Evolutionary conservation across 2,888 invertebrate genomes (phyloP), one percentile per base, ranked within the genome.

Genomic region (Ellobium chinense): DNA sequence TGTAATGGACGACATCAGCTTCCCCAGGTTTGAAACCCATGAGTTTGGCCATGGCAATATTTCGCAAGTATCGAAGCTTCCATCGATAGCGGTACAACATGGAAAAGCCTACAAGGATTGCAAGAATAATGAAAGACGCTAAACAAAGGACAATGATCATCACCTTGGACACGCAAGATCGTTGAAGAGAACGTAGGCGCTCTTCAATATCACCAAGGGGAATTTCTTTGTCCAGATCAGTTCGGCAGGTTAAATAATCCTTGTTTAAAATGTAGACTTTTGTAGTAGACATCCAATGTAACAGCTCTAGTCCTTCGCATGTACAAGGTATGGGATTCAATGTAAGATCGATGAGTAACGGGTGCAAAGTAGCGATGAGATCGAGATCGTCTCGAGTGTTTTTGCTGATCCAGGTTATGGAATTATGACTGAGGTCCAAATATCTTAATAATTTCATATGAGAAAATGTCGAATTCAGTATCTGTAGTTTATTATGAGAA

Each of bases 261-360:
- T n/a, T 7, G 60, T 60, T 60, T 7, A 60, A 7, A 7, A 60
- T 14, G 7, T 27, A n/a, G 24, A 60, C n/a, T 5, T 60, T 60
- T 7, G 60, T 18, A 5, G 27, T 24, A 5, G 60, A 7, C 60
- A 60, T 60, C 60, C 60, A 60, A n/a, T 60, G 7, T 9, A 60
- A 18, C 7, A 60, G 5, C 5, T 60, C 60, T 5, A 60, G n/a
- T 18, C 60, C 60, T 14, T 9, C 18, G 29, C 74, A 74, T 2
- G 39, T 65, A 58, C 73, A 74, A 3, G 36, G 54, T 7, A 78
- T 31, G 9, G 60, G 78, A n/a, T 60, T 60, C 7, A 9, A 18
- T 21, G 60, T 24, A n/a, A 60, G 21, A 27, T 60, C 60, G 7
- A 60, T 7, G 2, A 12, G 4, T 14, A 60, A 7, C 24, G 27